Conservation (phyloP, 2,113 vertebrate genomes). For the Micronycteris hirsuta region DNA sequence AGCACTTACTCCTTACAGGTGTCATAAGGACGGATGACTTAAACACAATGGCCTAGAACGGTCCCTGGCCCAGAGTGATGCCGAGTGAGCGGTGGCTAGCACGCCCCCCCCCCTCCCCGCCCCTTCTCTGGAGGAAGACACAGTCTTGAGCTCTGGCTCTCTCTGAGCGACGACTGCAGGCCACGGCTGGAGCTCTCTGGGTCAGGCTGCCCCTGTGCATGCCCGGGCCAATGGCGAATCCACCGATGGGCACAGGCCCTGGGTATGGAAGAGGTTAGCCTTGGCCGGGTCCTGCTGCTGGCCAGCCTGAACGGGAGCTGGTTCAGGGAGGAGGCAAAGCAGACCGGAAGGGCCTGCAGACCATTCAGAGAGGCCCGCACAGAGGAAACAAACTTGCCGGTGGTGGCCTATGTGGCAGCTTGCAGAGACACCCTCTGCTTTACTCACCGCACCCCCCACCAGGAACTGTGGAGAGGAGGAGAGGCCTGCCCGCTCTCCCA, state of each 20-base stretch:
- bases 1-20: not conserved
- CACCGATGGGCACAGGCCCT: not conserved
- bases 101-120: not conserved
- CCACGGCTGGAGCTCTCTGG: not conserved
- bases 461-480: not conserved
- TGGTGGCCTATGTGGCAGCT: rapidly evolving
- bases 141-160: not conserved
- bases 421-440: not conserved
- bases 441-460: not conserved
- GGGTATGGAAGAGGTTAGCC: not conserved
- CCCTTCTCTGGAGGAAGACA: not conserved
- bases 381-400: not conserved
- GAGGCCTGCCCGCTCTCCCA: not conserved
- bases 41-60: not conserved
- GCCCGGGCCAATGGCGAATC: not conserved
- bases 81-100: not conserved
- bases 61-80: not conserved
- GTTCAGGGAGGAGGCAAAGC: not conserved
- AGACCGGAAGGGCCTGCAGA: not conserved
- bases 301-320: not conserved
- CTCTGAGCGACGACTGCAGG: not conserved
- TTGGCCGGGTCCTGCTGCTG: not conserved
- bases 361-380: not conserved
- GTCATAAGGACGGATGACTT: not conserved
- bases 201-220: not conserved